These are phyloP conservation scores for Oxystoma pomonae DNA, from an alignment of 2,888 invertebrate species.

Conservation along the genomic window DNA sequence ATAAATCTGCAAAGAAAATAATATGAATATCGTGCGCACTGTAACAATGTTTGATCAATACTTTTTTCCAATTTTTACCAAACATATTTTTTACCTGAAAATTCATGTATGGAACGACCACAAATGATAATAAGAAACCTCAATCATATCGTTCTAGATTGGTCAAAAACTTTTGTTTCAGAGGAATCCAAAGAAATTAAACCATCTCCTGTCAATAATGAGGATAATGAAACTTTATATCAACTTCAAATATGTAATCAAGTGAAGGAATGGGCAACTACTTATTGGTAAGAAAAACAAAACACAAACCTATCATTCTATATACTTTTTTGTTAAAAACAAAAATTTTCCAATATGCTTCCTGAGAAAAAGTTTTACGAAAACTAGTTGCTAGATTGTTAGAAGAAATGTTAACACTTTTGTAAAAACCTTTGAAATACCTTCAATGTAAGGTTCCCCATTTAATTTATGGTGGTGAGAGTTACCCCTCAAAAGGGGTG, in stretches of 20 bases:
- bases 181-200: background rate
- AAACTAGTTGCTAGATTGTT: too few species aligned
- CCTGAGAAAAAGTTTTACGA: too few species aligned
- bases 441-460: too few species aligned
- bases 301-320: too few species aligned
- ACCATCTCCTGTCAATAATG: background rate
- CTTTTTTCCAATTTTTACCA: too few species aligned
- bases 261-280: constrained; percentile 34
- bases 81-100: background rate
- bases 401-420: too few species aligned
- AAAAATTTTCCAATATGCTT: too few species aligned
- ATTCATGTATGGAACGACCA: constrained; percentile 10
- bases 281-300: constrained; percentile 34
- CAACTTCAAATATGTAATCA: constrained; percentile 31
- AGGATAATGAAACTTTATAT: constrained; percentile 10
- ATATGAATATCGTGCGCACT: background rate
- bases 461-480: too few species aligned
- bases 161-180: constrained; percentile 30
- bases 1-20: background rate
- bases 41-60: constrained; percentile 13
- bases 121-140: constrained; percentile 25
- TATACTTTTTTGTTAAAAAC: too few species aligned
- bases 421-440: too few species aligned
- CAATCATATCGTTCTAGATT: constrained; percentile 25
- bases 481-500: too few species aligned